Evolutionary conservation across 2,113 vertebrate genomes (phyloP).

Genomic region (Prunella himalayana): DNA sequence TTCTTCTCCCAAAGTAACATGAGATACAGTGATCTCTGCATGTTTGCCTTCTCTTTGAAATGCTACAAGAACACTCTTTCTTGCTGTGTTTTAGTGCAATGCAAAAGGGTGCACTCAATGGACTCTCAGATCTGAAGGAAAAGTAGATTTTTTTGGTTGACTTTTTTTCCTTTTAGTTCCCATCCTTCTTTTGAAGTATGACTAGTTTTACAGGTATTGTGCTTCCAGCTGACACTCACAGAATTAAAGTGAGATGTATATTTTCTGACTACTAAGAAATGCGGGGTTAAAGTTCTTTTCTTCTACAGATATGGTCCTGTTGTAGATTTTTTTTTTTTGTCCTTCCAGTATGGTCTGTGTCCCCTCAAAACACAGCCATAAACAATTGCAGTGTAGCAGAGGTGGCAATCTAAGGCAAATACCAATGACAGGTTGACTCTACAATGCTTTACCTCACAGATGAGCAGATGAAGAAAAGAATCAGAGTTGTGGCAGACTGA

Average conservation of each 20-base stretch:
- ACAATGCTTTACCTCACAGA: neutral
- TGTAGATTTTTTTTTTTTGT: neutral
- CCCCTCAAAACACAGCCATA: neutral
- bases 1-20: neutral
- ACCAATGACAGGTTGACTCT: neutral
- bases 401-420: neutral
- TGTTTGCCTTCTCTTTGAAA: conserved; percentile 47
- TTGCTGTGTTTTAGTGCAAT: conserved; percentile 3
- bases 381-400: neutral
- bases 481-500: neutral
- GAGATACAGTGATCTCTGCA: neutral
- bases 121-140: conserved; percentile 22
- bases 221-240: neutral
- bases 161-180: neutral
- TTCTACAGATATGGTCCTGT: neutral
- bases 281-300: neutral
- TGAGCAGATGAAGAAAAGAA: neutral
- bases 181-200: conserved; percentile 11
- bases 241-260: neutral
- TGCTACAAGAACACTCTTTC: conserved; percentile 1
- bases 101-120: neutral
- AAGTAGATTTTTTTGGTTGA: neutral
- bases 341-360: neutral
- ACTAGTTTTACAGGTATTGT: neutral
- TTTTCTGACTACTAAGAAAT: neutral